Base-by-base conservation (phyloP, 37 sponge, comb jelly and placozoan species). In the Amphimedon queenslandica region DNA sequence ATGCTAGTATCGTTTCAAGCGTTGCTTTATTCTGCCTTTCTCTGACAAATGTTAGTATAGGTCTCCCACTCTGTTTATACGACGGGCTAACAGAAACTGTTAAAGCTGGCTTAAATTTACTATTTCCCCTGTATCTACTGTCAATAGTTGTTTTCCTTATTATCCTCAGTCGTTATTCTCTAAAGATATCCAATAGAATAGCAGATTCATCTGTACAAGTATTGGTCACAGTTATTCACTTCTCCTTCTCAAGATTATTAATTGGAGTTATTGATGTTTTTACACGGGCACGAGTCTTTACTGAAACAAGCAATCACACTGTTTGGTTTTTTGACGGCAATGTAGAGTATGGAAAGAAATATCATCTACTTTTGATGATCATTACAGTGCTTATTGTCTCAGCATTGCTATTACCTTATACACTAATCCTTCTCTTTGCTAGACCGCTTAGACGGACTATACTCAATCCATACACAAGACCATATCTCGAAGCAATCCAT, bases 181-280 rank as follows among this genome's bases (percentile, higher is more conserved):
- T 13, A 18, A 18, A 8, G 8, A 8, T 18, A 47, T 8, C 51
- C 8, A 47, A 8, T 13, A 47, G 51, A 47, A 13, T 47, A 8
- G 8, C 13, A 47, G 13, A 47, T 18, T 47, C 51, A 18, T 47
- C 51, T 18, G 51, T 47, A 47, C 51, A 47, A 13, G 51, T 47
- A 18, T 13, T 61, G 23, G 31, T 61, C 6, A 61, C 51, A 47
- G 13, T 47, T 18, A 13, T 47, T 47, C 51, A 47, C 51, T 13
- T 47, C 51, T 47, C 51, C 63, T 61, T 61, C 63, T 61, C 63
- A 10, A 61, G 63, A 61, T 13, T 47, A 47, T 13, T 47, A 8
- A 47, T 47, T 13, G 13, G 13, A 18, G 51, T 47, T 13, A 47
- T 47, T 47, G 51, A 47, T 47, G 51, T 47, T 47, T 8, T 47